Conservation (phyloP, 2,888 invertebrate genomes). For the Gymnocheta viridis region DNA sequence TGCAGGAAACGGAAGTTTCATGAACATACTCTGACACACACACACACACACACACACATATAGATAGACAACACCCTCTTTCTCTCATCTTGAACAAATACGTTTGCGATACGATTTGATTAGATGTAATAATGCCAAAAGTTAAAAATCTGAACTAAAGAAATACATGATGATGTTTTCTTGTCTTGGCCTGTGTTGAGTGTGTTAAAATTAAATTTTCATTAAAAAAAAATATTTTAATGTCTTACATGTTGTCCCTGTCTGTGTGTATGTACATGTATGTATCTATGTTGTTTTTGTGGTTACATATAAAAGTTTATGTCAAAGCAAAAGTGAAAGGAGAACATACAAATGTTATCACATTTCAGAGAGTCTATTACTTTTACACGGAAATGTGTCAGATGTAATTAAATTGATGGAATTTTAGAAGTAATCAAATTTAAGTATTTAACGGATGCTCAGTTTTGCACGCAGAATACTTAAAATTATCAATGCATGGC, state of each 20-base stretch:
- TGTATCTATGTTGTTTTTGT: not conserved
- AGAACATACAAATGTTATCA: conserved; percentile 29
- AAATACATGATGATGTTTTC: conserved; percentile 18
- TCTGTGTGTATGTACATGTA: too few relatives aligned
- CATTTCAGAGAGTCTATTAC: not conserved
- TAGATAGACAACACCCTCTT: too few relatives aligned
- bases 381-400: not conserved
- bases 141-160: conserved; percentile 18
- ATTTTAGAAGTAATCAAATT: not conserved
- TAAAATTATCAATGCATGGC: too few relatives aligned
- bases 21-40: conserved; percentile 30
- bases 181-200: conserved; percentile 7
- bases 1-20: conserved; percentile 65
- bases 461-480: too few relatives aligned
- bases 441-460: not conserved
- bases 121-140: conserved; percentile 52
- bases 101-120: conserved; percentile 37
- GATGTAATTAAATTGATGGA: not conserved
- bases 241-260: too few relatives aligned
- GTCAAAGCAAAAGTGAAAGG: not conserved
- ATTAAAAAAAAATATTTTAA: conserved; percentile 38
- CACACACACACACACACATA: not conserved
- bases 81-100: conserved; percentile 2
- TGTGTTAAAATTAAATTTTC: conserved; percentile 42
- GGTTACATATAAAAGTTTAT: conserved; percentile 35